phyloP scores from a whole-genome alignment of 2,797 vertebrate genomes.

The Falco rusticolus region DNA sequence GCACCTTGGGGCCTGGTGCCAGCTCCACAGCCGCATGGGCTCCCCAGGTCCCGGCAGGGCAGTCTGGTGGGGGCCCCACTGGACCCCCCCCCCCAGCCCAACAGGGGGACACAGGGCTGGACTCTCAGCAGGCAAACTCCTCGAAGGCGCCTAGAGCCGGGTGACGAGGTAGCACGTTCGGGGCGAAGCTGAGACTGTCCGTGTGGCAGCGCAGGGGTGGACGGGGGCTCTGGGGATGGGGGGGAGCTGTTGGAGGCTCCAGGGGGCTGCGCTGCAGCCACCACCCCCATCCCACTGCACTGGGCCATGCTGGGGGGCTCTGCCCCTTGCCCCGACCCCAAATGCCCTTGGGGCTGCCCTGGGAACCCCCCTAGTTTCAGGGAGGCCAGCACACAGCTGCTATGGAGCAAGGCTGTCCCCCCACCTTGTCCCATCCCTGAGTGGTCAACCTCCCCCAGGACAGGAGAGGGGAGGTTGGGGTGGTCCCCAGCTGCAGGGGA shows the following conservation, averaged over 20 bases:
- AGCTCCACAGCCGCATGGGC: neutral
- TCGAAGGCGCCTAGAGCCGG: slow-evolving; percentile 82
- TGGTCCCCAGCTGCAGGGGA: neutral
- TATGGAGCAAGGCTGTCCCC: neutral
- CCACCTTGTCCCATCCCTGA: neutral
- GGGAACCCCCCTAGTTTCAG: too few relatives aligned
- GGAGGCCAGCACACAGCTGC: too few relatives aligned
- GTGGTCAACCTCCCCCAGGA: too few relatives aligned
- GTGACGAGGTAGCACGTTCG: slow-evolving; percentile 96
- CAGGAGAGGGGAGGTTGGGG: neutral
- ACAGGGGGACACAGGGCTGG: neutral
- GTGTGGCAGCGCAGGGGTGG: slow-evolving; percentile 77
- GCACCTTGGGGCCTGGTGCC: neutral
- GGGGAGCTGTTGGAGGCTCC: neutral
- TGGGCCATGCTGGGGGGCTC: neutral
- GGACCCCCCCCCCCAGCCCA: neutral
- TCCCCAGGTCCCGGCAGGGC: neutral
- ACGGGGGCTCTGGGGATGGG: slow-evolving; percentile 82
- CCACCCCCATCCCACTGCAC: fast-evolving
- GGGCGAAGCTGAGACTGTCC: slow-evolving; percentile 88
- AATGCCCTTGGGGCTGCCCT: neutral
- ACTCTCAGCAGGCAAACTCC: neutral
- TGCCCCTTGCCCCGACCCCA: neutral
- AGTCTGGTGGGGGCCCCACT: neutral
- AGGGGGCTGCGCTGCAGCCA: too few relatives aligned